These are phyloP conservation scores for Notospermus geniculatus DNA, from an alignment of 1,140 invertebrate species.

Conservation along the genomic window DNA sequence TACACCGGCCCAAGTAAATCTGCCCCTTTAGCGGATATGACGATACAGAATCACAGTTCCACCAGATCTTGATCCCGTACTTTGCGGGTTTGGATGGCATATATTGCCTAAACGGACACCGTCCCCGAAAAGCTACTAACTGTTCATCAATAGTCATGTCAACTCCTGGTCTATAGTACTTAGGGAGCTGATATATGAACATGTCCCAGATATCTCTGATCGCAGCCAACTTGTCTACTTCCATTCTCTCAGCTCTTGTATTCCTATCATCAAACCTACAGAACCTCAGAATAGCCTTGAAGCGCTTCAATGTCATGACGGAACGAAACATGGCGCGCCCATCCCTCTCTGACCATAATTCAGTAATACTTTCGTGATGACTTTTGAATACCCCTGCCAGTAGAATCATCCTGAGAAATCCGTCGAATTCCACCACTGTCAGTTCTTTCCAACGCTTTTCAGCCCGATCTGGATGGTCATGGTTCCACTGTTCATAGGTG, in stretches of 20 bases:
- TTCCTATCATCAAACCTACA: conserved; percentile 32
- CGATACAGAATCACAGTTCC: no score
- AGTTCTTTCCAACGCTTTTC: conserved; percentile 12
- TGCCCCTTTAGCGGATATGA: no score
- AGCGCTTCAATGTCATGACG: conserved; percentile 20
- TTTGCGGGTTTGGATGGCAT: no score
- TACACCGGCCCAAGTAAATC: no score
- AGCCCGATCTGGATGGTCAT: not conserved
- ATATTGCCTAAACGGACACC: no score
- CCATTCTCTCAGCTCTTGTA: conserved; percentile 20
- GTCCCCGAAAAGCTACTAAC: conserved; percentile 32
- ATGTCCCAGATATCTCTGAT: conserved; percentile 31
- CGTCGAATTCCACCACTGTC: conserved; percentile 16
- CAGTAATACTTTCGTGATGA: not conserved
- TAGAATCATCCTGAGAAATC: conserved; percentile 16
- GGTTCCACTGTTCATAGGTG: not conserved
- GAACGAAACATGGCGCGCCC: conserved; percentile 18
- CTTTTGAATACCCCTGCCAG: conserved; percentile 7
- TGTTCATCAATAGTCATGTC: conserved; percentile 41
- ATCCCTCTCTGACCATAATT: conserved; percentile 11
- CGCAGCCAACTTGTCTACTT: conserved; percentile 29
- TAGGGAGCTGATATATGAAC: conserved; percentile 13
- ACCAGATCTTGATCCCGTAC: no score
- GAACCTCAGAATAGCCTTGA: conserved; percentile 19
- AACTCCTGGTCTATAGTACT: conserved; percentile 22